phyloP scores from a whole-genome alignment of 2,113 vertebrate species.

The Dasyornis broadbenti region DNA sequence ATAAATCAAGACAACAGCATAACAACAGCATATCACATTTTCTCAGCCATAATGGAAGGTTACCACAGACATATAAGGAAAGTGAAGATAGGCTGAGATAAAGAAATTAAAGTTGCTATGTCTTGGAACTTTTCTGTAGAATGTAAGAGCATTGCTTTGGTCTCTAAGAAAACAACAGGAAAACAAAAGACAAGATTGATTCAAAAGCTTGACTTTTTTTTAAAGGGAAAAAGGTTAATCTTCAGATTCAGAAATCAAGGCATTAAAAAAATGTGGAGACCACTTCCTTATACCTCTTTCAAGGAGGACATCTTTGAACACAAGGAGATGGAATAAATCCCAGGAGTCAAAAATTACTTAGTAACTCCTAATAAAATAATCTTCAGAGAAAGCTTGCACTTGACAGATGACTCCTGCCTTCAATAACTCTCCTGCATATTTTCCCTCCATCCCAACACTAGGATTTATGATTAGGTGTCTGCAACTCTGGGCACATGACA shows the following conservation, averaged over 20 bases:
- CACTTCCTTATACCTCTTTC: background rate
- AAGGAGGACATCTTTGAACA: background rate
- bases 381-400: background rate
- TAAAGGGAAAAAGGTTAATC: background rate
- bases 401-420: slow-evolving; percentile 3
- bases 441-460: background rate
- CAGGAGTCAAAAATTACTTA: slow-evolving; percentile 4
- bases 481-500: background rate
- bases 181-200: background rate
- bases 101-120: background rate
- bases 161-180: background rate
- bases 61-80: background rate
- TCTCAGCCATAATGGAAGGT: background rate
- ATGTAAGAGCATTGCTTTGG: background rate
- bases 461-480: background rate
- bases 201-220: background rate
- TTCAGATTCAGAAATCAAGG: background rate
- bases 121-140: background rate
- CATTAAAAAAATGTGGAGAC: background rate
- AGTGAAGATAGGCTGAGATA: background rate
- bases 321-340: background rate
- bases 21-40: background rate
- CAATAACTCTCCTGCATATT: background rate
- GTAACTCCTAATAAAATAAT: background rate
- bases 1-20: background rate